Evolutionary conservation across 1,140 invertebrate species (phyloP).

Genomic region (Phymastichus coffea): DNA sequence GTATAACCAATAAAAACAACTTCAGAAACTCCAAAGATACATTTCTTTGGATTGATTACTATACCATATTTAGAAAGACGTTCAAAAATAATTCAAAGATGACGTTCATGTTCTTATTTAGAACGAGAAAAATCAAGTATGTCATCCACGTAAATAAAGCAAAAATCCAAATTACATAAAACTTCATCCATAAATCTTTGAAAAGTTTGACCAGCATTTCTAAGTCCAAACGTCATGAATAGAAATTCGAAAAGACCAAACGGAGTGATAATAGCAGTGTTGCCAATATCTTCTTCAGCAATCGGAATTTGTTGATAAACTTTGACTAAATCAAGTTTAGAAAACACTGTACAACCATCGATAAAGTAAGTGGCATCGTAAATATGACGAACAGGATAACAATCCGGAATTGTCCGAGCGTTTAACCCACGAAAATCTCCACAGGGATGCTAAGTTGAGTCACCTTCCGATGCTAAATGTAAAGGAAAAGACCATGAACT

Average conservation of each 20-base stretch:
- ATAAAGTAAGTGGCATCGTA: too few relatives aligned
- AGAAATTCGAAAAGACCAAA: too few relatives aligned
- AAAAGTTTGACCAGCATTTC: not conserved
- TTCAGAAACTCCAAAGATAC: constrained; percentile 29
- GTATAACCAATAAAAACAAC: constrained; percentile 41
- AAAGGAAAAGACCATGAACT: not conserved
- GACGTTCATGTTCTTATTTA: not conserved
- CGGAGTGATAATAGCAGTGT: too few relatives aligned
- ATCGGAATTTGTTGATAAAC: too few relatives aligned
- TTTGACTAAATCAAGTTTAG: too few relatives aligned
- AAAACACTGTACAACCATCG: too few relatives aligned
- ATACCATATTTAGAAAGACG: constrained; percentile 23
- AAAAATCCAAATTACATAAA: too few relatives aligned
- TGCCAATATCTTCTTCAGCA: too few relatives aligned
- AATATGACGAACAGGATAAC: constrained; percentile 38
- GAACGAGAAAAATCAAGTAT: not conserved
- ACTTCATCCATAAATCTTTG: too few relatives aligned
- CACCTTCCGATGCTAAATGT: not conserved
- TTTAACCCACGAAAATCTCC: constrained; percentile 57
- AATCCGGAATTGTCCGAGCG: constrained; percentile 34
- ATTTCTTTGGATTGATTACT: constrained; percentile 34
- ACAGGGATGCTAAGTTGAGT: constrained; percentile 32
- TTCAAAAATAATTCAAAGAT: too few relatives aligned
- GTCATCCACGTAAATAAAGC: too few relatives aligned
- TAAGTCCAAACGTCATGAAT: too few relatives aligned